These are phyloP conservation scores for Caranx melampygus DNA, from an alignment of 2,113 vertebrate species.

Conservation along the genomic window DNA sequence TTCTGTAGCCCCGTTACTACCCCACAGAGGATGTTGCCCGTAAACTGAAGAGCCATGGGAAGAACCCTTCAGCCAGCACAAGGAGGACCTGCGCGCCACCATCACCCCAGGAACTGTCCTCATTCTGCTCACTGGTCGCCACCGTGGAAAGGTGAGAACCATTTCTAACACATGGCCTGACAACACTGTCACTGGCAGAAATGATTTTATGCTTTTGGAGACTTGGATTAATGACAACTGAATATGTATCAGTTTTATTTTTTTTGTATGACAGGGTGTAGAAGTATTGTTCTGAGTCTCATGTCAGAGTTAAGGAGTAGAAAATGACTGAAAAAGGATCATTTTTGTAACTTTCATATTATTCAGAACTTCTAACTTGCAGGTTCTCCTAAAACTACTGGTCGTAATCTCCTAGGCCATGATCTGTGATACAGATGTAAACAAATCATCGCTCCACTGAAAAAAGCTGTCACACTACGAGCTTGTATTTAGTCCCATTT, in stretches of 20 bases:
- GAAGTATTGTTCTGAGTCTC: not conserved
- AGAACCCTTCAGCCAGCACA: constrained; percentile 95
- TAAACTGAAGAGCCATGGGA: constrained; percentile 93
- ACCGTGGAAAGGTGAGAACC: constrained; percentile 92
- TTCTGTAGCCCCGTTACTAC: constrained; percentile 92
- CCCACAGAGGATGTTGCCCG: constrained; percentile 96
- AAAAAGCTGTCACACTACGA: not conserved
- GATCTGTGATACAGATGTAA: not conserved
- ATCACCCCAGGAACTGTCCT: constrained; percentile 95
- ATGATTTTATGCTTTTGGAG: not conserved
- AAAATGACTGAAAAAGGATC: not conserved
- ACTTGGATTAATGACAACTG: not conserved
- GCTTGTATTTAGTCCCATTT: not conserved
- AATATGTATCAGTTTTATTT: not conserved
- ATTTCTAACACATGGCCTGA: not conserved
- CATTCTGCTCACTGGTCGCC: constrained; percentile 94
- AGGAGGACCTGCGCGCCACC: constrained; percentile 88
- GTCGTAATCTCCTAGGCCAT: not conserved
- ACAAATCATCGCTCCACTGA: not conserved
- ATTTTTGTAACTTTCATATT: not conserved
- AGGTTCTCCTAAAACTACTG: not conserved
- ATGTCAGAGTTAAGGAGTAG: not conserved
- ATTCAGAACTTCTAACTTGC: not conserved
- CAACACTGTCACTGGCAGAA: not conserved
- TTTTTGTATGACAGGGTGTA: too few species aligned